phyloP scores from a whole-genome alignment of 1,140 invertebrate species.

The Oreohelix idahoensis region DNA sequence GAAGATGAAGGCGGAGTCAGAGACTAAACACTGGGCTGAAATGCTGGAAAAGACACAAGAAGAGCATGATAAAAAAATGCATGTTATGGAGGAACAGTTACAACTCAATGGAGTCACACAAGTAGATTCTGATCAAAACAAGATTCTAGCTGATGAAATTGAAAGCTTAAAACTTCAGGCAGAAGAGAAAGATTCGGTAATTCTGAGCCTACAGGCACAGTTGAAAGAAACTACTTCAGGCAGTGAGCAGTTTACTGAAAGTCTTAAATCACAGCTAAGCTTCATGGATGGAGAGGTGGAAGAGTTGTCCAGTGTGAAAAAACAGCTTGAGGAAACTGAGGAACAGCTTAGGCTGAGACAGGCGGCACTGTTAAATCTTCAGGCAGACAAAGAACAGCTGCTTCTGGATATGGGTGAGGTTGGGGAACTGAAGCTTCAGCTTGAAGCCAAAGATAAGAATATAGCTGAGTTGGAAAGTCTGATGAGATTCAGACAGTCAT shows the following conservation, averaged over 20 bases:
- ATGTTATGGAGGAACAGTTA: background rate
- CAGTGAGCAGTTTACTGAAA: background rate
- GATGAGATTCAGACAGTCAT: constrained; percentile 12
- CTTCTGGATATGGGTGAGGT: constrained; percentile 17
- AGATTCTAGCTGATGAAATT: background rate
- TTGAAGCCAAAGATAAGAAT: constrained; percentile 30
- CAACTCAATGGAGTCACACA: background rate
- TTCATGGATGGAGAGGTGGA: background rate
- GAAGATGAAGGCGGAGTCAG: background rate
- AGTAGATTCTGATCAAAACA: background rate
- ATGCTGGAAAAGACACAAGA: background rate
- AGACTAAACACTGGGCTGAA: background rate
- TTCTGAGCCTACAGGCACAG: background rate
- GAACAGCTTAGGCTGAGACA: constrained; percentile 26
- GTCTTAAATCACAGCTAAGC: background rate
- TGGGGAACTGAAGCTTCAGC: constrained; percentile 24
- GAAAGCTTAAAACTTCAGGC: background rate
- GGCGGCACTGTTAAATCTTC: constrained; percentile 21
- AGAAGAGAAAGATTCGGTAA: constrained; percentile 5
- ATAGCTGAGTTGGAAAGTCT: constrained; percentile 30
- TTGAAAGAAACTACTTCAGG: background rate
- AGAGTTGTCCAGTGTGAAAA: constrained; percentile 22
- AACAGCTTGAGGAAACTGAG: constrained; percentile 36
- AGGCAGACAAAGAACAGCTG: constrained; percentile 31
- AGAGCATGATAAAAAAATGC: constrained; percentile 5